Evolutionary conservation across 2,113 vertebrate species (phyloP).

Genomic region (Pseudopipra pipra): DNA sequence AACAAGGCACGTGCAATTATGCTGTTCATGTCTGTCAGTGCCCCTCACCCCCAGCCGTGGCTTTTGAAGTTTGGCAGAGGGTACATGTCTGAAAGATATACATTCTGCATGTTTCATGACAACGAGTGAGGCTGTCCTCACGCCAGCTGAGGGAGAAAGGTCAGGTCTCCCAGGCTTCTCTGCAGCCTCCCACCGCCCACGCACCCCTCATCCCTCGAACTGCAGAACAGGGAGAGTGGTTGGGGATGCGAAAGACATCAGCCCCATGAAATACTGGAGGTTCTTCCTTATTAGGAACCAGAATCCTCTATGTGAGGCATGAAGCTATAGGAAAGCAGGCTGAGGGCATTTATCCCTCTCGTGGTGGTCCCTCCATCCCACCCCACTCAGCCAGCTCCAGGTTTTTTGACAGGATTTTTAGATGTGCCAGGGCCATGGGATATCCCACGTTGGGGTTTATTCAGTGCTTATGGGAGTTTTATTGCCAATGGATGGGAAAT

Average conservation of each 20-base stretch:
- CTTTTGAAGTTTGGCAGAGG: constrained; percentile 6
- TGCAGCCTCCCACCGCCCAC: not conserved
- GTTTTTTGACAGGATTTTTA: not conserved
- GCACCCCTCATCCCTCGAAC: accelerated
- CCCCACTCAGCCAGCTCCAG: not conserved
- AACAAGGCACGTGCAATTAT: not conserved
- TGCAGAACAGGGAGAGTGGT: not conserved
- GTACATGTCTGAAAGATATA: not conserved
- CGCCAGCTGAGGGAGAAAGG: not conserved
- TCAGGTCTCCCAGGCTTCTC: constrained; percentile 3
- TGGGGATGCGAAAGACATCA: not conserved
- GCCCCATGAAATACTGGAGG: accelerated
- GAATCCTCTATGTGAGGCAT: not conserved
- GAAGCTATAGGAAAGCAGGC: not conserved
- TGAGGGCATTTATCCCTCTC: not conserved
- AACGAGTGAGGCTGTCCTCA: not conserved
- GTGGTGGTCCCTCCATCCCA: accelerated
- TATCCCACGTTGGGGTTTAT: not conserved
- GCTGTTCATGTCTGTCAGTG: not conserved
- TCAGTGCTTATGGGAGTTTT: not conserved
- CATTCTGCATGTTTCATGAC: not conserved
- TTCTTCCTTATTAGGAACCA: not conserved
- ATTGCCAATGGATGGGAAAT: not conserved
- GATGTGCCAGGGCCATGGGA: accelerated
- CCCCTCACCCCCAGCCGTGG: not conserved